A percentile compares a stretch with the other conserved stretches of the same genome.
Conservation (phyloP, 2,113 vertebrate genomes). For the Perca flavescens region DNA sequence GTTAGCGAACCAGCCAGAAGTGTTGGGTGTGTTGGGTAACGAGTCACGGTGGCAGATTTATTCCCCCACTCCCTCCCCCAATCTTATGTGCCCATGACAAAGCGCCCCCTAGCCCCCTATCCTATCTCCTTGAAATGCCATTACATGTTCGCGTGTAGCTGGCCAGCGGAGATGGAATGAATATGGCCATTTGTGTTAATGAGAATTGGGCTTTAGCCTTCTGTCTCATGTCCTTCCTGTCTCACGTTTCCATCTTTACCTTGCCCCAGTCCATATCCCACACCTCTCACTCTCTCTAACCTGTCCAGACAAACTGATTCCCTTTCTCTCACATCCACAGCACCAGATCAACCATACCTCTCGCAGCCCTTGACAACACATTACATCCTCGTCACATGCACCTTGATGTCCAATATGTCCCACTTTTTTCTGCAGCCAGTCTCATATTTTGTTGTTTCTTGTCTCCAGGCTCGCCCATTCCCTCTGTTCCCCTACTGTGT, state of each 20-base stretch:
- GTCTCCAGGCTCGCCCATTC: not conserved
- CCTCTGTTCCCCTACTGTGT: not conserved
- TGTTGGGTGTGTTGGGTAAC: slow-evolving; percentile 75
- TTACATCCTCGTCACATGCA: slow-evolving; percentile 24
- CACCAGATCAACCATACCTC: slow-evolving; percentile 3
- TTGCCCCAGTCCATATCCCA: slow-evolving; percentile 24
- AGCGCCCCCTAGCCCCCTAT: slow-evolving; percentile 64
- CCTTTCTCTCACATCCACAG: slow-evolving; percentile 3
- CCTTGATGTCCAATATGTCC: slow-evolving; percentile 28
- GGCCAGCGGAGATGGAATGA: slow-evolving; percentile 67
- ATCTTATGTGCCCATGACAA: slow-evolving; percentile 73
- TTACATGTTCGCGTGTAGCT: slow-evolving; percentile 72
- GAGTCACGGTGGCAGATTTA: slow-evolving; percentile 81
- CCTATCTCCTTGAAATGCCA: slow-evolving; percentile 84
- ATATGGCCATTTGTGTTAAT: slow-evolving; percentile 79
- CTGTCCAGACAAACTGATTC: slow-evolving; percentile 37
- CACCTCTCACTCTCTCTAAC: slow-evolving; percentile 39
- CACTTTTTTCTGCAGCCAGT: slow-evolving; percentile 20
- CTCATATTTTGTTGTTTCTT: slow-evolving; percentile 43
- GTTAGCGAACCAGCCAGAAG: slow-evolving; percentile 66
- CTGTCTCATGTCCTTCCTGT: slow-evolving; percentile 63
- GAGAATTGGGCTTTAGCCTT: slow-evolving; percentile 78
- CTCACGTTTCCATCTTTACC: slow-evolving; percentile 56
- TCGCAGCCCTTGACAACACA: slow-evolving; percentile 26
- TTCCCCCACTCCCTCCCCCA: slow-evolving; percentile 38